Evolutionary conservation across 2,113 vertebrate genomes (phyloP), one percentile per base, ranked within the genome.

Genomic region (Astur gentilis): DNA sequence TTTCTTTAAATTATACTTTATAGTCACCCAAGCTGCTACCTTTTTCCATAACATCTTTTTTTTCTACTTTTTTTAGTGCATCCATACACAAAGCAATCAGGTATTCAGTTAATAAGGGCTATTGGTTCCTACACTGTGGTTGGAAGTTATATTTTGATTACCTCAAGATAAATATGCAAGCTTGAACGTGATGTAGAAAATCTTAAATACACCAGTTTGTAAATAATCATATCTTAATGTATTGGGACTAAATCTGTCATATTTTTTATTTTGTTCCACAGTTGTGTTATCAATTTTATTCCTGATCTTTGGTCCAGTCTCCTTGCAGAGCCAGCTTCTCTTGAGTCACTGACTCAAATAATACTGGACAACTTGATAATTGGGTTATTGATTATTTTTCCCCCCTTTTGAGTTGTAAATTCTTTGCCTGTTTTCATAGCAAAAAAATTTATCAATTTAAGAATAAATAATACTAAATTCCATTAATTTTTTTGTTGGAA

Each of bases 311-410:
- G 36, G 11, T 38, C 11, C 27, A 34, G 16, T 34, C 16, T 81
- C 12, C 31, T 50, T 16, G 5, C 1, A 0, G 23, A 54, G 40
- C 22, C 38, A 65, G 2, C 36, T 75, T 60, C 61, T 38, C 38
- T 83, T 82, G 50, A 95, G 87, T 97, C 87, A 91, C 92, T 95
- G 83, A 96, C 73, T 95, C 47, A 23, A 54, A 42, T 73, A 54
- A 42, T 88, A 62, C 14, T 25, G n/a, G 29, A 45, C 32, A 76
- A 47, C 97, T 93, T 95, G 84, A 91, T 95, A 97, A 93, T 94
- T 93, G 70, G 61, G n/a, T 97, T 97, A 88, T 66, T 97, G 90
- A 79, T 97, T 94, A 89, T 87, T 97, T 97, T 55, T 79, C 17
- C 44, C 42, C 42, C 36, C 65, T 90, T 96, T 81, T 95, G 92